Conservation (phyloP, 2,797 vertebrate species). For the Coracias cyanogaster region DNA sequence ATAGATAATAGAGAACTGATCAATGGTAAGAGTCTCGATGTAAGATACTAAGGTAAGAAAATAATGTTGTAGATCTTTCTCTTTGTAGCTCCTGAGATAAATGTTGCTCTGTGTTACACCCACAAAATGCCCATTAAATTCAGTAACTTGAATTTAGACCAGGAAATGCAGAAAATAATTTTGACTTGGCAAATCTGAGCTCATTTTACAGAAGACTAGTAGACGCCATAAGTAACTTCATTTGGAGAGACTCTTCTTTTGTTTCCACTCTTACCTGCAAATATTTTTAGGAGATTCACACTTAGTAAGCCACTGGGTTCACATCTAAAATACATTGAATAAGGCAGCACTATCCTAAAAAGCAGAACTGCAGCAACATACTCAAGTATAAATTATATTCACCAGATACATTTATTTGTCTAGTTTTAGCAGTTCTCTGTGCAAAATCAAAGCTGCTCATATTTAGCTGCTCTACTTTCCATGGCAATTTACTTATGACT, state of each 20-base stretch:
- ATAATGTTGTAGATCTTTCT: not conserved
- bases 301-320: not conserved
- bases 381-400: not conserved
- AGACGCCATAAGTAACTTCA: not conserved
- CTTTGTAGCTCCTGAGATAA: not conserved
- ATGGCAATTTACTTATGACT: constrained; percentile 18
- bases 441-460: constrained; percentile 17
- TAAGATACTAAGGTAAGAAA: not conserved
- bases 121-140: not conserved
- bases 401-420: not conserved
- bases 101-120: not conserved
- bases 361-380: not conserved
- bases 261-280: not conserved
- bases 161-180: not conserved
- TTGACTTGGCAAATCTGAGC: not conserved
- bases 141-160: not conserved
- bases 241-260: not conserved
- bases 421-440: not conserved
- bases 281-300: not conserved
- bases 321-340: not conserved
- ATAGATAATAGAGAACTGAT: too few relatives aligned
- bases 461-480: constrained; percentile 50
- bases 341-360: not conserved
- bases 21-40: not conserved
- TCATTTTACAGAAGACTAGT: not conserved